A percentile compares a stretch with the other conserved stretches of the same genome.
Evolutionary conservation across 2,888 invertebrate species (phyloP).

Genomic region (Machimus rusticus): DNA sequence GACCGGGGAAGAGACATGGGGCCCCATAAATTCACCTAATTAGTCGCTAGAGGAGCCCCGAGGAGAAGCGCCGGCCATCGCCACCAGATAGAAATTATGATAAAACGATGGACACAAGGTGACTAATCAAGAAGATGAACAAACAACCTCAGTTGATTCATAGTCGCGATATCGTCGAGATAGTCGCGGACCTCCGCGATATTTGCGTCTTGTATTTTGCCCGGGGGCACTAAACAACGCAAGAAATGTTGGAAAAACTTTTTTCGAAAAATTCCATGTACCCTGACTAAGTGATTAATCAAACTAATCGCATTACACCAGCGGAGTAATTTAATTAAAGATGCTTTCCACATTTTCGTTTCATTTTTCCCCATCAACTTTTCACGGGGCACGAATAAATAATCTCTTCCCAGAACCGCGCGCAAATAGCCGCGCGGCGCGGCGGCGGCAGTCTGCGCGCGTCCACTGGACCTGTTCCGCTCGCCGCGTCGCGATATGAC

Average conservation of each 20-base stretch:
- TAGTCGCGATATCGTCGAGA: constrained; percentile 7
- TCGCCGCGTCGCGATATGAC: neutral
- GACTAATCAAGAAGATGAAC: constrained; percentile 22
- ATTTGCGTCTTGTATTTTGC: neutral
- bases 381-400: constrained; percentile 6
- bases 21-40: constrained; percentile 24
- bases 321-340: constrained; percentile 33
- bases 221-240: neutral
- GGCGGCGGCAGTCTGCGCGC: neutral
- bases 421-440: neutral
- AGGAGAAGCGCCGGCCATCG: constrained; percentile 3
- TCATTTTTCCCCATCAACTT: constrained; percentile 15
- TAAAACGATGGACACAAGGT: constrained; percentile 19
- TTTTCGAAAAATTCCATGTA: neutral
- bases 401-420: neutral
- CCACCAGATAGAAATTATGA: constrained; percentile 31
- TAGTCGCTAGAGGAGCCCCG: neutral
- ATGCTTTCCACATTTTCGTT: constrained; percentile 35
- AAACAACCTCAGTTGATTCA: constrained; percentile 25
- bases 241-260: neutral
- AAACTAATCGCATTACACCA: constrained; percentile 39
- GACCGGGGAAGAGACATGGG: neutral
- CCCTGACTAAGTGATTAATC: constrained; percentile 4
- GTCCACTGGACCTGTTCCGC: neutral
- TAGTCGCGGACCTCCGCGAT: constrained; percentile 24